Evolutionary conservation across 2,113 vertebrate species (phyloP), one percentile per base, ranked within the genome.

Genomic region (Scytalopus superciliaris): DNA sequence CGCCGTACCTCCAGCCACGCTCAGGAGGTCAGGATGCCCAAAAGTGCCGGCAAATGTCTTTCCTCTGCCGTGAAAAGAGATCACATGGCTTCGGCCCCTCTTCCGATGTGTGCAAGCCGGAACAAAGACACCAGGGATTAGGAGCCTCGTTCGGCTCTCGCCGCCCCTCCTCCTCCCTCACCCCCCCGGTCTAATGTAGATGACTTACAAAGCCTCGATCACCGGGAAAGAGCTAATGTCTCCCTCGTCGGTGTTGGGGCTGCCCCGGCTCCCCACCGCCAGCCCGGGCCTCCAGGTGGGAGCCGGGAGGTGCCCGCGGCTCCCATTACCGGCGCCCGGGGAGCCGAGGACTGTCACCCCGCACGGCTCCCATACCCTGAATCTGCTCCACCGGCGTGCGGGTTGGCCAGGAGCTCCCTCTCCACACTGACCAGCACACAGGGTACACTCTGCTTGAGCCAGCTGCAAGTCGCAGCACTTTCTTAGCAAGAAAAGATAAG

Each of bases 401-500:
- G 28, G 47, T 27, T 60, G 47, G 47, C 64, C 28, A 44, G 13
- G 18, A 45, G 39, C 12, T 70, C 23, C 15, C 8, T 7, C 42
- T 33, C 31, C 4, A 5, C 42, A 19, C 47, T 42, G n/a, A 9
- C 9, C 70, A 7, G 53, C 81, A 64, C 81, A 57, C 88, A 49
- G 84, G 67, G 90, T 37, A 59, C 92, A 28, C 40, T n/a, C 81
- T 39, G 79, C 91, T 50, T 70, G 44, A 85, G 55, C 27, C 97
- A 92, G 94, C 90, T 89, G 86, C 91, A 30, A 75, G 92, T 47
- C 79, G 59, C 80, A 17, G 63, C 23, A 17, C 64, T 7, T 60
- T 50, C 52, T 78, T 60, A 75, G 73, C 94, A 87, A 93, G 95
- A 97, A 96, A 96, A 96, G 96, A 94, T 83, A 96, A 96, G 92